Conservation (phyloP, 1,140 invertebrate species). For the Megalopta genalis region DNA sequence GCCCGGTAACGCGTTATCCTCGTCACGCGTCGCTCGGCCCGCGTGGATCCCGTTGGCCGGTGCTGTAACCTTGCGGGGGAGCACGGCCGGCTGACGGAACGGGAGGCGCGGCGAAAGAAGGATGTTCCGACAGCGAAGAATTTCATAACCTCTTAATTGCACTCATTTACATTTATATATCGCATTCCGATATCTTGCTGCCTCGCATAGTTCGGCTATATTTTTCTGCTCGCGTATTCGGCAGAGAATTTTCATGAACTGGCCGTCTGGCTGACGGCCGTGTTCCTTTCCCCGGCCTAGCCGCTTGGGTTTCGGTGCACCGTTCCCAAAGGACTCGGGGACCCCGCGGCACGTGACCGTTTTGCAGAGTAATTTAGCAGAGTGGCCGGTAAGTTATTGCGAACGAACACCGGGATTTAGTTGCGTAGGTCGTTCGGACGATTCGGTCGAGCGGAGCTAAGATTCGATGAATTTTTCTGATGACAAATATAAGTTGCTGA, state of each 20-base stretch:
- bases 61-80: too few species aligned
- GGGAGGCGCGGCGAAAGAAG: slow-evolving; percentile 67
- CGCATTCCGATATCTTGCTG: slow-evolving; percentile 76
- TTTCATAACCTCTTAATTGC: slow-evolving; percentile 81
- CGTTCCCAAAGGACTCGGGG: too few species aligned
- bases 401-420: too few species aligned
- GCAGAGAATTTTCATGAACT: slow-evolving; percentile 48
- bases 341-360: too few species aligned
- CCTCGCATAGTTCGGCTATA: slow-evolving; percentile 69
- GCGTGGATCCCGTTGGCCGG: slow-evolving; percentile 48
- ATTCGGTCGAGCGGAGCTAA: too few species aligned
- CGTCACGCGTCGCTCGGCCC: slow-evolving; percentile 10
- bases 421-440: too few species aligned
- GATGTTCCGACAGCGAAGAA: slow-evolving; percentile 79
- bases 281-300: not conserved
- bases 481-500: too few species aligned
- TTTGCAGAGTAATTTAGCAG: too few species aligned
- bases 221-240: slow-evolving; percentile 66
- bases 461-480: too few species aligned
- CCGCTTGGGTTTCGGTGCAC: not conserved
- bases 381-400: too few species aligned
- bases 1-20: slow-evolving; percentile 22
- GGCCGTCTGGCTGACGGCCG: too few species aligned
- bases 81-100: too few species aligned
- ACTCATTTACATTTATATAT: slow-evolving; percentile 81